Evolutionary conservation across 2,797 vertebrate species (phyloP).

Genomic region (Sternotherus odoratus): DNA sequence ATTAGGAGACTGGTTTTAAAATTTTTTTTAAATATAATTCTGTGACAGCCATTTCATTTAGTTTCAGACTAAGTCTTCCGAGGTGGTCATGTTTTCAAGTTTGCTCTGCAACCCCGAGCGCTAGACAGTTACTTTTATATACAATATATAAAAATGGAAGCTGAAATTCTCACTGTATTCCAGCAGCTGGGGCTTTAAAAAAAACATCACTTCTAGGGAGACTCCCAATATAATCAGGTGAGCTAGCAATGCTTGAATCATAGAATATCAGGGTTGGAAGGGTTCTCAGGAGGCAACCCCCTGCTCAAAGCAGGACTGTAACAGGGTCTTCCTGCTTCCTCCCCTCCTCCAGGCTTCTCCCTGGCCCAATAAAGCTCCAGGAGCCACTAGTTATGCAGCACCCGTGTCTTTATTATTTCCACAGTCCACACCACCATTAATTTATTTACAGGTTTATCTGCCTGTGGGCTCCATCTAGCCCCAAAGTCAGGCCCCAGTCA

Average conservation of each 20-base stretch:
- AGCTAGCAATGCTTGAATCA: neutral
- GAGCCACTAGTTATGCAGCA: too few species aligned
- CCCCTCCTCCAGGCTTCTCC: too few species aligned
- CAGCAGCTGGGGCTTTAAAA: neutral
- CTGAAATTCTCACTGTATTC: neutral
- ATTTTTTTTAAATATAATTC: neutral
- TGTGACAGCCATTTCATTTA: neutral
- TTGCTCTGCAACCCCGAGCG: neutral
- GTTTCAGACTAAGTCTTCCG: neutral
- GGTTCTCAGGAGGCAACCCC: too few species aligned
- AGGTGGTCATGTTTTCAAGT: neutral
- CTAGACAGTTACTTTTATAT: neutral
- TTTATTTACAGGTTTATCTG: too few species aligned
- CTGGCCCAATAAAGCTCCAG: too few species aligned
- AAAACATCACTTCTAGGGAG: neutral
- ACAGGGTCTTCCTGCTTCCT: too few species aligned
- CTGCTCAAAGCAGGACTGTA: too few species aligned
- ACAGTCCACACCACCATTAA: too few species aligned
- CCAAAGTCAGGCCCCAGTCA: too few species aligned
- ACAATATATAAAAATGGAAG: neutral
- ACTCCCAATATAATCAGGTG: neutral
- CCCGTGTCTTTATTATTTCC: too few species aligned
- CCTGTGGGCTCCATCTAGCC: too few species aligned
- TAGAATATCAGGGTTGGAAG: too few species aligned
- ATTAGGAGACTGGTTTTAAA: neutral